Percentiles rank a stretch among this genome's conserved stretches.
phyloP scores from a whole-genome alignment of 1,140 invertebrate species.

The Halictus rubicundus region DNA sequence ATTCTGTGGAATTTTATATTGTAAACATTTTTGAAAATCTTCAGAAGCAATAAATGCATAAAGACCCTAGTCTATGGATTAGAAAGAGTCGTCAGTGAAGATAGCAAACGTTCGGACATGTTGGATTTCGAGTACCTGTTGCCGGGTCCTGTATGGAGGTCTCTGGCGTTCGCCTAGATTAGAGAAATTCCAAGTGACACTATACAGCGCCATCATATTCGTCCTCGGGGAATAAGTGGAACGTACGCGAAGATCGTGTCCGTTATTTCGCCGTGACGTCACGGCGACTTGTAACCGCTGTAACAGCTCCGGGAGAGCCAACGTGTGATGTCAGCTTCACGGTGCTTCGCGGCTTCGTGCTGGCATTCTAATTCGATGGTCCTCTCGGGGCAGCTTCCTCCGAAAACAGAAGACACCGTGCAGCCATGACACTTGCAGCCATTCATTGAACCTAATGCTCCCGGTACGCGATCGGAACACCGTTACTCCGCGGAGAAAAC shows the following conservation, averaged over 20 bases:
- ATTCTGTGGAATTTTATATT: too few species aligned
- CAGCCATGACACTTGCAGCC: not conserved
- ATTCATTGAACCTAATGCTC: not conserved
- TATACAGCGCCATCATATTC: not conserved
- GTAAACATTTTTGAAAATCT: too few species aligned
- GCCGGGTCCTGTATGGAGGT: not conserved
- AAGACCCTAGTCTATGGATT: too few species aligned
- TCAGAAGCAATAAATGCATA: too few species aligned
- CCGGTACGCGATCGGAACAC: too few species aligned
- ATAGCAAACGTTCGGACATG: too few species aligned
- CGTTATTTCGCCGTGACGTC: conserved; percentile 69
- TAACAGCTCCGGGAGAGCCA: conserved; percentile 29
- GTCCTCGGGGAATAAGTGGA: conserved; percentile 59
- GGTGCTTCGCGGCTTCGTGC: conserved; percentile 22
- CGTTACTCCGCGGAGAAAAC: too few species aligned
- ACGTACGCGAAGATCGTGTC: conserved; percentile 63
- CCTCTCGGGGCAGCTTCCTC: not conserved
- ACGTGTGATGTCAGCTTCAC: conserved; percentile 32
- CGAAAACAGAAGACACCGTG: not conserved
- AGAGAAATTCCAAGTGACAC: conserved; percentile 24
- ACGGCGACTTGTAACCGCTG: conserved; percentile 54
- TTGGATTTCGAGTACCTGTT: not conserved
- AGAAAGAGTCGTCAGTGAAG: too few species aligned
- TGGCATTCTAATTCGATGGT: conserved; percentile 34
- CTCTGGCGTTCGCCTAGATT: not conserved